phyloP scores from a whole-genome alignment of 2,888 invertebrate genomes.

The Folsomia manolachei region DNA sequence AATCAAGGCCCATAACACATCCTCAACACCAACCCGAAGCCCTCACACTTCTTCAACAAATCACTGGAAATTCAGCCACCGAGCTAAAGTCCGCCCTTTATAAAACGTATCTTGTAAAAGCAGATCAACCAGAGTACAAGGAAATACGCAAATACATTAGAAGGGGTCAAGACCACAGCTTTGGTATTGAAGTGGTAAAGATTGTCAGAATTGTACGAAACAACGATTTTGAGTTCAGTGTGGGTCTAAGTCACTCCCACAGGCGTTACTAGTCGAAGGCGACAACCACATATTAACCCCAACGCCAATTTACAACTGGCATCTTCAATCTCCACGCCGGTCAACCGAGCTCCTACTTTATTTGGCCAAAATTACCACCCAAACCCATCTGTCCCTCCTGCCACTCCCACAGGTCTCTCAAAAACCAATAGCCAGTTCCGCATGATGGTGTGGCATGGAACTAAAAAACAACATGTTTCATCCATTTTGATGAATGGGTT shows the following conservation, averaged over 20 bases:
- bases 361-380: too few relatives aligned
- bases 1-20: neutral
- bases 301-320: too few relatives aligned
- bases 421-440: neutral
- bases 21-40: neutral
- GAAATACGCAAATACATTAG: neutral
- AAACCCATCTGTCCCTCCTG: too few relatives aligned
- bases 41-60: neutral
- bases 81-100: neutral
- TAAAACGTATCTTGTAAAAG: neutral
- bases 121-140: neutral
- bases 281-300: neutral
- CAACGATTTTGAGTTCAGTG: neutral
- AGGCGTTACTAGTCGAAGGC: too few relatives aligned
- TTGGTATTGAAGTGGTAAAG: neutral
- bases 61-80: neutral
- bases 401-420: neutral
- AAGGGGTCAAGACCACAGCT: neutral
- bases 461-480: neutral
- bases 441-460: slow-evolving; percentile 34
- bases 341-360: too few relatives aligned
- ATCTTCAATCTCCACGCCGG: neutral
- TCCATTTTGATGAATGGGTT: slow-evolving; percentile 27
- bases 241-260: neutral
- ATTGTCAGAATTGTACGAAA: neutral